A percentile compares a stretch with the other conserved stretches of the same genome.
Evolutionary conservation across 1,140 invertebrate genomes (phyloP).

Genomic region (Idris sp.): DNA sequence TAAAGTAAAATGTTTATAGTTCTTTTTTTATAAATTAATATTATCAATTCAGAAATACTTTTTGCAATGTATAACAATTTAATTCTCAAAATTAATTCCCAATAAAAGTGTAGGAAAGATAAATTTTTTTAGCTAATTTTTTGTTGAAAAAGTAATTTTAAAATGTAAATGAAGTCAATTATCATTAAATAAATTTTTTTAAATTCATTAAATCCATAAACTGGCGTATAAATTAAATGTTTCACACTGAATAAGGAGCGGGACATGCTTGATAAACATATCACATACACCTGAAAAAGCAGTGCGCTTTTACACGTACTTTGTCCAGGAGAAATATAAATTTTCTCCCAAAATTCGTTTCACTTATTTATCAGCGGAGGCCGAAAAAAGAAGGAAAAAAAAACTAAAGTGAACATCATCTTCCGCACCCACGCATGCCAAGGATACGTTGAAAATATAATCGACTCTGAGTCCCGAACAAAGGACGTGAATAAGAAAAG

Average conservation of each 20-base stretch:
- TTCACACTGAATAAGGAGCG: neutral
- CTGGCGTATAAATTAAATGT: neutral
- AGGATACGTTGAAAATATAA: conserved; percentile 19
- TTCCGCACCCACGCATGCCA: conserved; percentile 15
- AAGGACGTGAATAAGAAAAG: conserved; percentile 20
- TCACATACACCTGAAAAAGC: conserved; percentile 12
- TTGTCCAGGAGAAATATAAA: conserved; percentile 1
- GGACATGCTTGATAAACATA: conserved; percentile 17
- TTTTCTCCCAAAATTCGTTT: conserved; percentile 26
- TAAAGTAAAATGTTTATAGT: too few relatives aligned
- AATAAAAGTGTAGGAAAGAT: too few relatives aligned
- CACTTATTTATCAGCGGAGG: conserved; percentile 26
- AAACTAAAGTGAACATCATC: too few relatives aligned
- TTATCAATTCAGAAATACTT: too few relatives aligned
- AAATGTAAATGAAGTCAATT: too few relatives aligned
- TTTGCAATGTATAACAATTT: too few relatives aligned
- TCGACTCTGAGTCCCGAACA: conserved; percentile 25
- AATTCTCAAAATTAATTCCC: too few relatives aligned
- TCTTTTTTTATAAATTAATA: too few relatives aligned
- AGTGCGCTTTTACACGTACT: conserved; percentile 7
- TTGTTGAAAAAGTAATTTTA: too few relatives aligned
- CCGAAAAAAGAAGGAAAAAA: conserved; percentile 5
- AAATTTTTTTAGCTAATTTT: too few relatives aligned
- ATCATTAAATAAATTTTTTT: too few relatives aligned
- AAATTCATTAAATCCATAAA: too few relatives aligned